phyloP scores from a whole-genome alignment of 2,888 invertebrate species.

The Hirtodrosophila trivittata region DNA sequence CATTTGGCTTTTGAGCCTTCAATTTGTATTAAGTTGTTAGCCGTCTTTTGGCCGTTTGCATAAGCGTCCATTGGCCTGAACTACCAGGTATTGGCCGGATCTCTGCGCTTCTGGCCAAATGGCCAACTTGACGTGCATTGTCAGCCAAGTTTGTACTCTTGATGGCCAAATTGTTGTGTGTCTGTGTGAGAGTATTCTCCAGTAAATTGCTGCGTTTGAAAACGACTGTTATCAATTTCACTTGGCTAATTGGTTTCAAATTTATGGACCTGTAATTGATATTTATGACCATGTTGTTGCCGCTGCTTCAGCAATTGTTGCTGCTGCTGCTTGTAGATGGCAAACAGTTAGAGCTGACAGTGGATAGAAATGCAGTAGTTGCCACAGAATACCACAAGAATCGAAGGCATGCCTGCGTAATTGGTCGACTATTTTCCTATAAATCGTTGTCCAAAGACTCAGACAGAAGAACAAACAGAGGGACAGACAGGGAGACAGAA shows the following conservation, averaged over 20 bases:
- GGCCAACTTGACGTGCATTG: constrained; percentile 53
- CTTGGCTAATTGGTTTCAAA: constrained; percentile 83
- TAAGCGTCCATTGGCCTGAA: constrained; percentile 30
- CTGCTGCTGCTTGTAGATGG: constrained; percentile 48
- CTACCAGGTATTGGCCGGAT: constrained; percentile 18
- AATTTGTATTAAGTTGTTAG: constrained; percentile 77
- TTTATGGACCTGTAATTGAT: constrained; percentile 83
- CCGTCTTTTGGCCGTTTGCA: constrained; percentile 58
- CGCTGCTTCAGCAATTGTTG: constrained; percentile 15
- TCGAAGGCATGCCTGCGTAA: constrained; percentile 66
- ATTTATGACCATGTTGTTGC: constrained; percentile 66
- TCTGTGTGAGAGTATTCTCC: constrained; percentile 12
- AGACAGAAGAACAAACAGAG: constrained; percentile 14
- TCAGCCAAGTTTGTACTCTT: constrained; percentile 32
- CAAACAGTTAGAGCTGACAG: constrained; percentile 54
- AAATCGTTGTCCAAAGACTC: constrained; percentile 54
- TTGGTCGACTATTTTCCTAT: constrained; percentile 74
- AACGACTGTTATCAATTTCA: constrained; percentile 81
- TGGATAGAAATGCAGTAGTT: constrained; percentile 21
- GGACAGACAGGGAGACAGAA: neutral
- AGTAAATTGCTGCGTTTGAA: constrained; percentile 63
- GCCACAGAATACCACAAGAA: neutral
- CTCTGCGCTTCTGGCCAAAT: neutral
- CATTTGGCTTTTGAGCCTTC: constrained; percentile 79
- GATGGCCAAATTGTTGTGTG: constrained; percentile 58